Evolutionary conservation across 2,113 vertebrate species (phyloP).

Genomic region (Cynocephalus volans): DNA sequence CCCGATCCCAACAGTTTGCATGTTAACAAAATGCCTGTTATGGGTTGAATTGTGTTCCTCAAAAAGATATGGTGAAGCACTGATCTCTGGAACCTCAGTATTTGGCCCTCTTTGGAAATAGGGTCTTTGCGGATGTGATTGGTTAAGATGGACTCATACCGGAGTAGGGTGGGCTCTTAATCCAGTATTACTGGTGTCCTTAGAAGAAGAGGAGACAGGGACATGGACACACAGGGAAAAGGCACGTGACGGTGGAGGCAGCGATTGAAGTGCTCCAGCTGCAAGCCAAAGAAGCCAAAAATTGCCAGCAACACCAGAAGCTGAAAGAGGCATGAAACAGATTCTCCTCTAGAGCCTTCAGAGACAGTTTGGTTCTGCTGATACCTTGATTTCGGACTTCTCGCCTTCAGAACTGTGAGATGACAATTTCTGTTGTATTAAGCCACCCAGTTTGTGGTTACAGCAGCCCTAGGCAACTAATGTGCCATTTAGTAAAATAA

Average conservation of each 20-base stretch:
- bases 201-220: not conserved
- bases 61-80: not conserved
- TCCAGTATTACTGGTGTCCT: not conserved
- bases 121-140: not conserved
- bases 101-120: not conserved
- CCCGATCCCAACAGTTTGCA: not conserved
- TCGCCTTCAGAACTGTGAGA: not conserved
- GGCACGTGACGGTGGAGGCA: not conserved
- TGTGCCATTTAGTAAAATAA: slow-evolving; percentile 10
- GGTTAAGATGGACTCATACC: not conserved
- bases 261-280: accelerated
- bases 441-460: not conserved
- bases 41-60: not conserved
- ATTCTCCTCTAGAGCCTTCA: not conserved
- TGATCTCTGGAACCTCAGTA: not conserved
- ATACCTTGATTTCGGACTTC: not conserved
- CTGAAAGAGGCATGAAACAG: not conserved
- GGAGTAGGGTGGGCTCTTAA: not conserved
- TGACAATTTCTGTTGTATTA: not conserved
- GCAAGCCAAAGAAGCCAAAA: not conserved
- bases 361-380: not conserved
- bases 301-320: not conserved
- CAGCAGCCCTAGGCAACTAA: not conserved
- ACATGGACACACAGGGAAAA: not conserved
- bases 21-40: not conserved